Conservation (phyloP, 1,140 invertebrate genomes). For the Zaprionus gabonicus region DNA sequence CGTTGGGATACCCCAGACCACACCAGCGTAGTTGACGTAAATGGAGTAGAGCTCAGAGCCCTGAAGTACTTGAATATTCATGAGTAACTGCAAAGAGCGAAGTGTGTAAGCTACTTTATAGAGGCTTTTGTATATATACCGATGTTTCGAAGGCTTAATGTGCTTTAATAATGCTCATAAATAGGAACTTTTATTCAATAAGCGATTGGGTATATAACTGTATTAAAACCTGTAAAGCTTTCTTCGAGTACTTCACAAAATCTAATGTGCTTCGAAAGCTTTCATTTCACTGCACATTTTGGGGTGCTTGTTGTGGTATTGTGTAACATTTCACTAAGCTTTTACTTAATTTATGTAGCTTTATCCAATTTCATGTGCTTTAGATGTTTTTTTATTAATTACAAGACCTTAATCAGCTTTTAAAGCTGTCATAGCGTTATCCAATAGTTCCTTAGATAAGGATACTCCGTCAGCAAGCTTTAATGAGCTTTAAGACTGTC, state of each 20-base stretch:
- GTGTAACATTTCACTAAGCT: too few species aligned
- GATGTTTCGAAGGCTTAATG: not conserved
- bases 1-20: slow-evolving; percentile 1
- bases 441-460: not conserved
- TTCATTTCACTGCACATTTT: not conserved
- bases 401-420: not conserved
- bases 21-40: not conserved
- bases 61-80: slow-evolving; percentile 26
- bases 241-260: too few species aligned
- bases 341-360: too few species aligned
- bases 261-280: not conserved
- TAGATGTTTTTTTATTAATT: too few species aligned
- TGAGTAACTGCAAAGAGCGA: not conserved
- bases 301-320: too few species aligned
- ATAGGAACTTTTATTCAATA: not conserved
- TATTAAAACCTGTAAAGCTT: not conserved
- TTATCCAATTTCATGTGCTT: too few species aligned
- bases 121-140: not conserved
- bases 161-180: not conserved
- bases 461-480: not conserved
- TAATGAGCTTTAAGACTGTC: not conserved
- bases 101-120: not conserved
- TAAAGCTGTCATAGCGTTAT: not conserved
- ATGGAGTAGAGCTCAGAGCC: not conserved
- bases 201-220: not conserved